Base-by-base conservation (phyloP, 2,797 vertebrate species). In the Enteromius treurensis region DNA sequence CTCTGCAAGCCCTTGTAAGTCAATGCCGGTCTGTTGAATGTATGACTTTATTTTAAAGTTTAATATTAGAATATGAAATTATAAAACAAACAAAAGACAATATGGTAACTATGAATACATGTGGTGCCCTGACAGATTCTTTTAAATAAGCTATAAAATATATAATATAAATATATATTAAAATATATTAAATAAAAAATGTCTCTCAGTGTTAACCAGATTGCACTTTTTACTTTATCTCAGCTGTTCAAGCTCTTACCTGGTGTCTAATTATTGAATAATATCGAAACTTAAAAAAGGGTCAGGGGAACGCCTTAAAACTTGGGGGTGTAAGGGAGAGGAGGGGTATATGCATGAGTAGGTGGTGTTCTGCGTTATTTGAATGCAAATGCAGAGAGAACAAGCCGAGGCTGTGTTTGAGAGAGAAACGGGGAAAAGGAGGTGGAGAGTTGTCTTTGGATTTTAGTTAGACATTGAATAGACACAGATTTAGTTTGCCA, bases 311-410 rank as follows among this genome's bases (percentile, higher is more conserved):
- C 64, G 34, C 37, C 62, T 77, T 77, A 47, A 83, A 79, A 79
- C 67, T 78, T 78, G 26, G 75, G 81, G 75, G 55, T 83, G 42
- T 60, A 77, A 68, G 37, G 19, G 81, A 92, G 93, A 92, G 91
- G 90, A 90, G 84, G 90, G 90, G 91, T 90, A 91, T 94, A 76
- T 83, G 75, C 77, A 76, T 73, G 84, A 84, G 83, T 85, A 89
- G 88, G 85, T 89, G 86, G 85, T 86, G 85, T 92, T 91, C 90
- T 91, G 92, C 92, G 88, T 93, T 90, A 93, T 95, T 94, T 94
- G 94, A 95, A 95, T 95, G 94, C 92, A 93, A 95, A 95, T 89
- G 92, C 92, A 93, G 92, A 90, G 91, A 92, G 93, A 94, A 94
- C 93, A 95, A 94, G 91, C 92, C 88, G 91, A 91, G 85, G 73